Evolutionary conservation across 1,140 invertebrate species (phyloP).

Genomic region (Drosophila baimaii): DNA sequence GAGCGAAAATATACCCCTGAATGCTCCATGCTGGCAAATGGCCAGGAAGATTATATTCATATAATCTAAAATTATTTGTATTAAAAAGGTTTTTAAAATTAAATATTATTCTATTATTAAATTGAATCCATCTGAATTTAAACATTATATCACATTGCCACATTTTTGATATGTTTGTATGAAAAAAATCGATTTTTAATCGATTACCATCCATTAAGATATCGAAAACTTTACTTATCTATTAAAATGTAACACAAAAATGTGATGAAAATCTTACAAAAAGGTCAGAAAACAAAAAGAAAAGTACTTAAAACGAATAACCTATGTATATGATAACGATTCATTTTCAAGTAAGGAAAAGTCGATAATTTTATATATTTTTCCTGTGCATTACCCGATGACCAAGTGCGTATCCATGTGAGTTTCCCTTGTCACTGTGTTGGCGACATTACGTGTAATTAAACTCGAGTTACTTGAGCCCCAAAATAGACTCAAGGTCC

Average conservation of each 20-base stretch:
- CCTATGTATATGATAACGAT: background rate
- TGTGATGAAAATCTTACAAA: background rate
- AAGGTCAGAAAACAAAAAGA: background rate
- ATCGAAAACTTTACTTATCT: background rate
- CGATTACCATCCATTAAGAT: background rate
- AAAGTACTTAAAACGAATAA: background rate
- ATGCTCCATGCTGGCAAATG: no score
- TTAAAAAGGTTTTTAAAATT: no score
- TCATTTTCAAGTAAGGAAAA: no score
- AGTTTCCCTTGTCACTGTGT: slow-evolving; percentile 19
- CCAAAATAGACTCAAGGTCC: slow-evolving; percentile 50
- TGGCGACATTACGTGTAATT: slow-evolving; percentile 46
- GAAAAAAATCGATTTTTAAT: background rate
- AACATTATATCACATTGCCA: background rate
- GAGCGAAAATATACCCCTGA: background rate
- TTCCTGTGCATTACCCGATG: slow-evolving; percentile 9
- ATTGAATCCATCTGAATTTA: background rate
- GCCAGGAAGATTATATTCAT: no score
- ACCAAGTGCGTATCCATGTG: slow-evolving; percentile 34
- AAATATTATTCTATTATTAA: background rate
- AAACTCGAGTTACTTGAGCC: slow-evolving; percentile 42
- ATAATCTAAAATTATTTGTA: no score
- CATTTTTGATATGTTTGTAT: background rate
- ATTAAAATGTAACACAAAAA: background rate
- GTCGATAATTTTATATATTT: background rate